A percentile compares a stretch with the other conserved stretches of the same genome.
Conservation (phyloP, 2,888 invertebrate species). For the Agonum fuliginosum region DNA sequence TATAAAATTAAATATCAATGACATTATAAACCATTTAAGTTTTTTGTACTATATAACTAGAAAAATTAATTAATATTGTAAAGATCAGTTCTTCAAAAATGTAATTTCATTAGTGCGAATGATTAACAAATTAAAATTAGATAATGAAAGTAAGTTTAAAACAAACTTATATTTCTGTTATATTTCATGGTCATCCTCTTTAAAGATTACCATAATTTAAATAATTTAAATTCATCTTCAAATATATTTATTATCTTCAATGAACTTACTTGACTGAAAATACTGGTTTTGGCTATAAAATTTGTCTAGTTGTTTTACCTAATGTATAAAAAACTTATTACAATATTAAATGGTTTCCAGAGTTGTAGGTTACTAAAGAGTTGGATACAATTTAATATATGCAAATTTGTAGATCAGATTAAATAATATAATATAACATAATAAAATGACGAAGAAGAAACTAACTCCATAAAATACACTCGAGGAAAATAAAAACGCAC, state of each 20-base stretch:
- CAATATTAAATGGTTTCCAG: conserved; percentile 19
- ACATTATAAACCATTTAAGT: too few relatives aligned
- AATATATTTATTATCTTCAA: conserved; percentile 34
- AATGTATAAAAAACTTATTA: conserved; percentile 30
- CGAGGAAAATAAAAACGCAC: too few relatives aligned
- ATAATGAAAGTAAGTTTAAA: conserved; percentile 20
- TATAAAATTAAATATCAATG: too few relatives aligned
- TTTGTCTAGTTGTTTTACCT: neutral
- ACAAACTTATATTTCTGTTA: neutral
- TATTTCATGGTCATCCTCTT: conserved; percentile 47
- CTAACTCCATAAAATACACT: too few relatives aligned
- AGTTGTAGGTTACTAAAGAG: conserved; percentile 15
- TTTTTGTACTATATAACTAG: too few relatives aligned
- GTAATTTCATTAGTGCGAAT: too few relatives aligned
- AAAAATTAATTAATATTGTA: too few relatives aligned
- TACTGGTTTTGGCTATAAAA: conserved; percentile 45
- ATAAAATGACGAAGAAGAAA: too few relatives aligned
- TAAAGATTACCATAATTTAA: conserved; percentile 45
- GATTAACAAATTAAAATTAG: too few relatives aligned
- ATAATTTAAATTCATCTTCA: conserved; percentile 51
- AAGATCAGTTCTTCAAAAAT: too few relatives aligned
- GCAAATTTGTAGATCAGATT: neutral
- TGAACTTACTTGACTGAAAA: neutral
- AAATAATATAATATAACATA: neutral
- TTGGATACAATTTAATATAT: conserved; percentile 4